Percentiles rank a stretch among this genome's conserved stretches.
These are phyloP conservation scores for Margaritifera margaritifera DNA, from an alignment of 2,888 invertebrate genomes.

Conservation along the genomic window DNA sequence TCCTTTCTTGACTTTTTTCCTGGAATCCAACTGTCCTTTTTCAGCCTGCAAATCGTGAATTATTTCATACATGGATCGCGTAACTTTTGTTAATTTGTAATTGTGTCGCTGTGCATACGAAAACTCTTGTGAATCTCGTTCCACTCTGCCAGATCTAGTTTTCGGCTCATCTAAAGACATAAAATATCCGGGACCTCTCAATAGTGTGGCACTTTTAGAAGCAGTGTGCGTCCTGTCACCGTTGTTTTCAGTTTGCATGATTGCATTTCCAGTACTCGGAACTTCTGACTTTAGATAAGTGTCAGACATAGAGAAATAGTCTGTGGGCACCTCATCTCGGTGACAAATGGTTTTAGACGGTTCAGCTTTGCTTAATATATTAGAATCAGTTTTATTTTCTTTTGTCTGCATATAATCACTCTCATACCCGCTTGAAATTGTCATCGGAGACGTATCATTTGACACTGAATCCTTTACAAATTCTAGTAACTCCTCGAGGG, in stretches of 20 bases:
- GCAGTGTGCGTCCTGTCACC: background rate
- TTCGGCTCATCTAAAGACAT: background rate
- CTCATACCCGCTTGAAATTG: constrained; percentile 56
- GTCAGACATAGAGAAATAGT: constrained; percentile 41
- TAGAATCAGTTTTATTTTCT: constrained; percentile 29
- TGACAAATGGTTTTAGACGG: background rate
- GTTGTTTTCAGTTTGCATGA: background rate
- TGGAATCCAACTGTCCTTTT: constrained; percentile 16
- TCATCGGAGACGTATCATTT: constrained; percentile 43
- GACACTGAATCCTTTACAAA: constrained; percentile 35
- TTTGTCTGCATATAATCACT: constrained; percentile 49
- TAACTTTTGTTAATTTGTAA: constrained; percentile 53
- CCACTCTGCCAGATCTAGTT: constrained; percentile 9
- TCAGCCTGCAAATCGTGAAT: constrained; percentile 50
- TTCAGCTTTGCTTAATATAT: constrained; percentile 21
- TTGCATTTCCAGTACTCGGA: constrained; percentile 3
- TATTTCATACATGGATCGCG: constrained; percentile 52
- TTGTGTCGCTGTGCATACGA: constrained; percentile 47
- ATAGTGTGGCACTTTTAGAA: constrained; percentile 1
- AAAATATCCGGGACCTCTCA: too few species aligned
- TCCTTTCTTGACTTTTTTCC: constrained; percentile 8
- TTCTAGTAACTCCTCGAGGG: constrained; percentile 33
- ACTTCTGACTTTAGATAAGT: constrained; percentile 17
- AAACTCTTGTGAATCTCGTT: constrained; percentile 32
- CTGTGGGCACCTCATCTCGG: constrained; percentile 18